phyloP scores from a whole-genome alignment of 2,888 invertebrate genomes.

The Trissonchulus latispiculum region DNA sequence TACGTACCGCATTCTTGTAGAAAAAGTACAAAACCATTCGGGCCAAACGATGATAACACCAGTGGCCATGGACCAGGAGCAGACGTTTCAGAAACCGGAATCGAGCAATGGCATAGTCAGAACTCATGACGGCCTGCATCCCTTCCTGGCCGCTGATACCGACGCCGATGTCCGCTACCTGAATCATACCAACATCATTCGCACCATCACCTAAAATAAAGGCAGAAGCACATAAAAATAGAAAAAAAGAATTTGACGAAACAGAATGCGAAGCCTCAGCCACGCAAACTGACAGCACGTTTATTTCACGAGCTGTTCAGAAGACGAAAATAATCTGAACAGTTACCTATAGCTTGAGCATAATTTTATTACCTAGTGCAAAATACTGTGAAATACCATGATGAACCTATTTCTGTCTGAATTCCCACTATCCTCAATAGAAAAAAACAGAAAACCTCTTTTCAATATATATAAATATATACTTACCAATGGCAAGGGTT shows the following conservation, averaged over 20 bases:
- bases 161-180: conserved; percentile 90
- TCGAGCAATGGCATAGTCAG: conserved; percentile 87
- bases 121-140: conserved; percentile 95
- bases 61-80: conserved; percentile 82
- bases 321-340: too few species aligned
- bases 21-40: conserved; percentile 92
- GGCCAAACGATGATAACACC: conserved; percentile 80
- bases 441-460: too few species aligned
- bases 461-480: conserved; percentile 53
- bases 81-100: conserved; percentile 78
- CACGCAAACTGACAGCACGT: too few species aligned
- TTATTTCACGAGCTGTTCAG: too few species aligned
- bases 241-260: too few species aligned
- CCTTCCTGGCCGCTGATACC: conserved; percentile 94
- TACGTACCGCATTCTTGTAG: conserved; percentile 86
- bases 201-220: conserved; percentile 36
- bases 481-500: conserved; percentile 64
- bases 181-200: conserved; percentile 46
- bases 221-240: too few species aligned
- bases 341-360: too few species aligned
- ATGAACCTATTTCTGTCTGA: too few species aligned
- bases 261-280: too few species aligned
- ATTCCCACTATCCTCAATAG: too few species aligned
- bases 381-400: too few species aligned
- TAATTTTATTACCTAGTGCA: too few species aligned